Evolutionary conservation across 2,113 vertebrate genomes (phyloP).

Genomic region (Syrmaticus mikado): DNA sequence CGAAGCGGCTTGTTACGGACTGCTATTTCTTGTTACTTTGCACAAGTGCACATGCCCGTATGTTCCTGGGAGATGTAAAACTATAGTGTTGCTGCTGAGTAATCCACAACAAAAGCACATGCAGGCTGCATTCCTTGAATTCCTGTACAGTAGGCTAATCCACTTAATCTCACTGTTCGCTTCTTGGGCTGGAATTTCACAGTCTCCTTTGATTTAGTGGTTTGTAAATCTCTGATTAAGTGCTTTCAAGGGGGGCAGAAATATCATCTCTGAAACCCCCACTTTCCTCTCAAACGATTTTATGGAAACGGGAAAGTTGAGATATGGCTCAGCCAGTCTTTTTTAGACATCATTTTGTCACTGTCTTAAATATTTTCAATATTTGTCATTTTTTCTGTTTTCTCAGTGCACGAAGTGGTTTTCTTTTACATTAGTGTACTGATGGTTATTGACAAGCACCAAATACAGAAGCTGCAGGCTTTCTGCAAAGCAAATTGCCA

Average conservation of each 20-base stretch:
- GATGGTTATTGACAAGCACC: background rate
- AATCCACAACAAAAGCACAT: constrained; percentile 80
- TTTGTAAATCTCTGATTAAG: constrained; percentile 78
- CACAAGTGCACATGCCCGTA: constrained; percentile 68
- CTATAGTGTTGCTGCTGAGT: constrained; percentile 74
- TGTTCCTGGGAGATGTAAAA: constrained; percentile 74
- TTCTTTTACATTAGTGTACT: background rate
- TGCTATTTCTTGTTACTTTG: constrained; percentile 55
- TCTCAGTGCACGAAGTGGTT: background rate
- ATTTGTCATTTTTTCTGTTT: background rate
- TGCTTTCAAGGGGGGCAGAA: background rate
- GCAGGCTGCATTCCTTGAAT: constrained; percentile 74
- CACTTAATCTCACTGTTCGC: constrained; percentile 77
- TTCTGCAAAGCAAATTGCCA: background rate
- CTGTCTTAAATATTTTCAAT: background rate
- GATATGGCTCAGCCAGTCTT: constrained; percentile 15
- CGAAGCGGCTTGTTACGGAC: background rate
- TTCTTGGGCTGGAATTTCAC: constrained; percentile 77
- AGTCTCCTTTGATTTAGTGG: constrained; percentile 78
- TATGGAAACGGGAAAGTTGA: constrained; percentile 39
- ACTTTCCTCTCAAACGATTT: constrained; percentile 41
- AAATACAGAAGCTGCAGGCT: background rate
- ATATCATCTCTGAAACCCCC: constrained; percentile 17
- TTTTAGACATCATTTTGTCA: background rate
- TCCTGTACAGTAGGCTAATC: constrained; percentile 83